Conservation (phyloP, 2,113 vertebrate species). For the Stigmatopora nigra region DNA sequence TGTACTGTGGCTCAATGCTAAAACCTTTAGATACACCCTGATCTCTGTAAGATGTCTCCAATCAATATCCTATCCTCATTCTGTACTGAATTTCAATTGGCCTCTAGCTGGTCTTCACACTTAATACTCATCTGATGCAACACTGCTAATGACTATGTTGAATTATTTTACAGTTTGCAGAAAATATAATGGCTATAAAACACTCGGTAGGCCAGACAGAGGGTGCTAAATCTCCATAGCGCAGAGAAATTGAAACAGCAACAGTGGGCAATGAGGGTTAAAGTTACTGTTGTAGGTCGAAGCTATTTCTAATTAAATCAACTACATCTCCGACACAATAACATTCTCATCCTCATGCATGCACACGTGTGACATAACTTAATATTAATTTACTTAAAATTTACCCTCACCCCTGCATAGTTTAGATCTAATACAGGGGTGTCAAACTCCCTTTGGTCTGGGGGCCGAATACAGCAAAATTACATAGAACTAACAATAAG, state of each 20-base stretch:
- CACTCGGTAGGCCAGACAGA: conserved; percentile 40
- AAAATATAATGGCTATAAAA: conserved; percentile 9
- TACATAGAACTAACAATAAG: too few species aligned
- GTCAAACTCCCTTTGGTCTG: too few species aligned
- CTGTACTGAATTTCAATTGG: not conserved
- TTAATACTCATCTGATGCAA: too few species aligned
- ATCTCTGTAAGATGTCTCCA: not conserved
- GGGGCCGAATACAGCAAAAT: too few species aligned
- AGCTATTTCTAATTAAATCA: conserved; percentile 60
- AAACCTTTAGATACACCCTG: not conserved
- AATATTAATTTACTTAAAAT: not conserved
- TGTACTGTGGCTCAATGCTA: conserved; percentile 9
- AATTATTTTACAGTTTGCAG: conserved; percentile 6
- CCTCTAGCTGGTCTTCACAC: not conserved
- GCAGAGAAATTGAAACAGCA: conserved; percentile 48
- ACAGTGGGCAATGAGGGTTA: conserved; percentile 48
- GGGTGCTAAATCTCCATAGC: conserved; percentile 32
- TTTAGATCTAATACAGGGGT: not conserved
- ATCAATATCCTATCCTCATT: not conserved
- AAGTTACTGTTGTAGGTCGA: conserved; percentile 52
- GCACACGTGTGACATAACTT: conserved; percentile 4
- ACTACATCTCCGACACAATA: conserved; percentile 49
- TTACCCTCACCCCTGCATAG: not conserved
- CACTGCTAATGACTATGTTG: not conserved
- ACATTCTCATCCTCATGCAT: conserved; percentile 39